Percentiles rank a stretch among this genome's conserved stretches.
Evolutionary conservation across 2,797 vertebrate genomes (phyloP).

Genomic region (Gymnoscopelus microlampas): DNA sequence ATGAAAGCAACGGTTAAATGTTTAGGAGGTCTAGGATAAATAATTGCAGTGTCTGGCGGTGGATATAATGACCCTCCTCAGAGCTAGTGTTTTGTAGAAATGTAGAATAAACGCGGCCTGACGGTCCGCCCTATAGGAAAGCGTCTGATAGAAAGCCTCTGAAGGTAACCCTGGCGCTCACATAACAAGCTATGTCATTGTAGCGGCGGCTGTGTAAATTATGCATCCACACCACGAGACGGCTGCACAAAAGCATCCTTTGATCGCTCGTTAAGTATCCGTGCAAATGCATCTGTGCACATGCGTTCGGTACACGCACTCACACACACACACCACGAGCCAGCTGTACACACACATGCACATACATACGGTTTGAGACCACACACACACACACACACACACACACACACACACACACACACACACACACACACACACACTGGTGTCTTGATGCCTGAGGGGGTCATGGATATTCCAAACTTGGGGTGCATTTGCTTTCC

Average conservation of each 20-base stretch:
- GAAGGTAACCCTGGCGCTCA: constrained; percentile 59
- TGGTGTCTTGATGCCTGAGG: constrained; percentile 36
- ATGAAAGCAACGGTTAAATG: too few relatives aligned
- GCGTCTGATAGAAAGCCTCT: constrained; percentile 48
- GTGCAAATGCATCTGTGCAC: constrained; percentile 19
- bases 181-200: constrained; percentile 60
- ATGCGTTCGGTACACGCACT: constrained; percentile 15
- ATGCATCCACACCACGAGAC: constrained; percentile 70
- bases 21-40: too few relatives aligned
- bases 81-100: too few relatives aligned
- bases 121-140: too few relatives aligned
- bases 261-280: constrained; percentile 65
- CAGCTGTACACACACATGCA: neutral
- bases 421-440: neutral
- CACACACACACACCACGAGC: constrained; percentile 30
- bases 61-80: too few relatives aligned
- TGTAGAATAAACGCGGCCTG: too few relatives aligned
- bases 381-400: neutral
- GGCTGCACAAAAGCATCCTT: constrained; percentile 67
- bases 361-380: neutral
- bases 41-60: too few relatives aligned
- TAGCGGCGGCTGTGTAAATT: constrained; percentile 67
- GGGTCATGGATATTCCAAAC: constrained; percentile 41
- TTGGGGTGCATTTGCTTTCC: constrained; percentile 31
- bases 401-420: neutral